Conservation (phyloP, 2,888 invertebrate genomes). For the Eurytoma californica region DNA sequence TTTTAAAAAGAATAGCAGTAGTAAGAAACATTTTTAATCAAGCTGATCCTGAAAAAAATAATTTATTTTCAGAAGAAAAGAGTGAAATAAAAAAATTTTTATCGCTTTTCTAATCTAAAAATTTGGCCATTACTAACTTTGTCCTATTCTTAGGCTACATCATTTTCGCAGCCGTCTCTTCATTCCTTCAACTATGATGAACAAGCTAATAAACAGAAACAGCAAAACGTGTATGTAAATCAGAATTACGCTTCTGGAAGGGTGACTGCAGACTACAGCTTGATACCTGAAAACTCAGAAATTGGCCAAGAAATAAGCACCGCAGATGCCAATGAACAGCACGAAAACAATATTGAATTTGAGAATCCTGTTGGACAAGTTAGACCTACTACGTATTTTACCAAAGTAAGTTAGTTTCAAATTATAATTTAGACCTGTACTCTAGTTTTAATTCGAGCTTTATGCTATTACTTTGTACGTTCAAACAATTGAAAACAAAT, state of each 20-base stretch:
- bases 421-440: background rate
- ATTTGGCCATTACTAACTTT: background rate
- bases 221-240: constrained; percentile 68
- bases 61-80: too few species aligned
- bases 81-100: too few species aligned
- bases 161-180: constrained; percentile 69
- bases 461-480: too few species aligned
- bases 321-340: constrained; percentile 60
- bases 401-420: constrained; percentile 72
- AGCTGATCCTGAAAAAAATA: too few species aligned
- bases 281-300: constrained; percentile 60
- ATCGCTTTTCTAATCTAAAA: too few species aligned
- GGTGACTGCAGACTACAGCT: constrained; percentile 69
- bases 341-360: constrained; percentile 69
- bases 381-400: constrained; percentile 74
- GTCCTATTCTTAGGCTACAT: constrained; percentile 54
- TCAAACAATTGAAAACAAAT: too few species aligned
- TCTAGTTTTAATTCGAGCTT: too few species aligned
- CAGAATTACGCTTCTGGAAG: constrained; percentile 67
- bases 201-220: constrained; percentile 65
- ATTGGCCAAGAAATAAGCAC: constrained; percentile 25
- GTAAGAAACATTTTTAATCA: too few species aligned
- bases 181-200: constrained; percentile 72
- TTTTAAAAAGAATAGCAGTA: too few species aligned
- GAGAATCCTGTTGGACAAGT: constrained; percentile 60